These are phyloP conservation scores for Ceratoteleas bidentatus DNA, from an alignment of 1,140 invertebrate species.

Conservation along the genomic window DNA sequence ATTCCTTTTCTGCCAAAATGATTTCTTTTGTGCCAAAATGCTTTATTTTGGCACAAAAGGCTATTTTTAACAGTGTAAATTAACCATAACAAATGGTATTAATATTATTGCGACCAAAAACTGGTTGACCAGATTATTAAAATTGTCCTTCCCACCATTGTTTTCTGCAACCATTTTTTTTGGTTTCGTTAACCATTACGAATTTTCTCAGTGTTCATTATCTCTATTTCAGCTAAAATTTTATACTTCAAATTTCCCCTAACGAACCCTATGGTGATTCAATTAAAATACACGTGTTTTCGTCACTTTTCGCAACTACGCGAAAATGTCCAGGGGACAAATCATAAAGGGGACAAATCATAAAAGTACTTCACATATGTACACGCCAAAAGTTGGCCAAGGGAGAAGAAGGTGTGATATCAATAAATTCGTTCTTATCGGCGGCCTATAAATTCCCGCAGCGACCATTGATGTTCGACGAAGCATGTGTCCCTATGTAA, in stretches of 20 bases:
- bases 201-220: too few relatives aligned
- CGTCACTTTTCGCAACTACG: constrained; percentile 17
- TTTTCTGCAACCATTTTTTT: too few relatives aligned
- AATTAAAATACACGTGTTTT: background rate
- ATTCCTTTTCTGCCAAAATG: too few relatives aligned
- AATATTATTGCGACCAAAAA: too few relatives aligned
- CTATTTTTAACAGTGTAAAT: too few relatives aligned
- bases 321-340: constrained; percentile 36
- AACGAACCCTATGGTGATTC: background rate
- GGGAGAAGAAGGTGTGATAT: constrained; percentile 56
- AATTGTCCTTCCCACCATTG: too few relatives aligned
- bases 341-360: constrained; percentile 53
- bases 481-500: constrained; percentile 60
- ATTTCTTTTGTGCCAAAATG: too few relatives aligned
- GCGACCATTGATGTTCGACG: constrained; percentile 60
- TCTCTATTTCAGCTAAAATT: background rate
- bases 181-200: too few relatives aligned
- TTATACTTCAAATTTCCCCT: too few relatives aligned
- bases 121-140: too few relatives aligned
- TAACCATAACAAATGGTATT: too few relatives aligned
- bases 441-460: constrained; percentile 53
- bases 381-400: constrained; percentile 39
- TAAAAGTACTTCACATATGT: constrained; percentile 52
- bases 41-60: too few relatives aligned
- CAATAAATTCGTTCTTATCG: constrained; percentile 66